Conservation (phyloP, 2,113 vertebrate species). For the Crotalus viridis region DNA sequence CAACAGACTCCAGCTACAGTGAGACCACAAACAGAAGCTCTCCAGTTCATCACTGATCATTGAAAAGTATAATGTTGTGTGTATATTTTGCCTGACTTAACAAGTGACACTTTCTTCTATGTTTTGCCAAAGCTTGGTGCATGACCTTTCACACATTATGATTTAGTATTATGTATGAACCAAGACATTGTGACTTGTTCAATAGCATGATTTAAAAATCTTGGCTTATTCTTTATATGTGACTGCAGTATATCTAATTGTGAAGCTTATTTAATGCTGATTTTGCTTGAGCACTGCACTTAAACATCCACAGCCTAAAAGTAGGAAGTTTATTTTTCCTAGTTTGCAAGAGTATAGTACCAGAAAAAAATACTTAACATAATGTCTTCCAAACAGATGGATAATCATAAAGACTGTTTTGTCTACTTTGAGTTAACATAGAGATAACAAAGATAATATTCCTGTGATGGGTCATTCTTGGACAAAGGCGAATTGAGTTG, state of each 20-base stretch:
- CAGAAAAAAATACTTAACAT: not conserved
- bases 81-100: not conserved
- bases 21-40: not conserved
- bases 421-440: conserved; percentile 27
- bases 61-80: not conserved
- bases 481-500: not conserved
- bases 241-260: not conserved
- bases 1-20: not conserved
- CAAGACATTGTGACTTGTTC: not conserved
- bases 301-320: not conserved
- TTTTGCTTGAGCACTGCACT: not conserved
- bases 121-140: not conserved
- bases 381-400: not conserved
- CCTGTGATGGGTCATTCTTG: conserved; percentile 25
- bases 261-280: not conserved
- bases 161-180: not conserved
- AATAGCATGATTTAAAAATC: not conserved
- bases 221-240: not conserved
- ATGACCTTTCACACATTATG: not conserved
- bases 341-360: conserved; percentile 15
- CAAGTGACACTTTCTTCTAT: not conserved
- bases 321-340: not conserved
- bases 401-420: not conserved
- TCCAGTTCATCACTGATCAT: not conserved
- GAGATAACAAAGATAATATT: conserved; percentile 23